Evolutionary conservation across 2,113 vertebrate species (phyloP), one percentile per base, ranked within the genome.

Genomic region (Chloebia gouldiae): DNA sequence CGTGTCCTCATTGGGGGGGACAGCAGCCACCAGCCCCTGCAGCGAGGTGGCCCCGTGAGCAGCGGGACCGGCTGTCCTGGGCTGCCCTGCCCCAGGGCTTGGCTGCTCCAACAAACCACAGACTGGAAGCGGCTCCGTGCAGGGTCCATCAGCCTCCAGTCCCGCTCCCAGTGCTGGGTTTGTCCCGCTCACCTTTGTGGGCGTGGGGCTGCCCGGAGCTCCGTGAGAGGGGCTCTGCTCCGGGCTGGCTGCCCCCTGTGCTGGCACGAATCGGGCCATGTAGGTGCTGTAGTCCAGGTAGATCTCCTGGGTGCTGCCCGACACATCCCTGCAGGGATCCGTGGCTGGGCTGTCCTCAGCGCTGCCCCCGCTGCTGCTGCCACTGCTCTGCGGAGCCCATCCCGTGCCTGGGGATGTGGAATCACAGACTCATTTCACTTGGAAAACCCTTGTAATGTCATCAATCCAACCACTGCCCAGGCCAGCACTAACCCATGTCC

Each of bases 201-300:
- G 53, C 0, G 86, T 97, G 37, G 98, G 98, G 86, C 98, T 99
- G 40, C 97, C 89, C 63, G 96, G 95, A 5, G 92, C 61, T 63
- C 97, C 92, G 0, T 94, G 96, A 35, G 92, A 97, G 15, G 98
- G 97, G 86, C 98, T 98, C 53, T 6, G 70, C 7, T 97, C 82
- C 0, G 96, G 98, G 78, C 96, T 98, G 63, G 39, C 10, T 40
- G 88, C 93, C 3, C 83, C 97, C 44, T 51, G 92, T 3, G 82
- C 59, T 6, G 93, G 95, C 81, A 98, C 93, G 0, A 99, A 97
- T 27, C 65, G 97, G 31, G 98, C 94, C 98, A 99, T 99, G 98
- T 99, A 99, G 39, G 88, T 88, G 75, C 81, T 81, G 91, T 99
- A 99, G 94, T 98, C 98, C 49, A 98, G 94, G 72, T 97, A 90